A percentile compares a stretch with the other conserved stretches of the same genome.
Evolutionary conservation across 2,888 invertebrate genomes (phyloP).

Genomic region (Sinelater perroti): DNA sequence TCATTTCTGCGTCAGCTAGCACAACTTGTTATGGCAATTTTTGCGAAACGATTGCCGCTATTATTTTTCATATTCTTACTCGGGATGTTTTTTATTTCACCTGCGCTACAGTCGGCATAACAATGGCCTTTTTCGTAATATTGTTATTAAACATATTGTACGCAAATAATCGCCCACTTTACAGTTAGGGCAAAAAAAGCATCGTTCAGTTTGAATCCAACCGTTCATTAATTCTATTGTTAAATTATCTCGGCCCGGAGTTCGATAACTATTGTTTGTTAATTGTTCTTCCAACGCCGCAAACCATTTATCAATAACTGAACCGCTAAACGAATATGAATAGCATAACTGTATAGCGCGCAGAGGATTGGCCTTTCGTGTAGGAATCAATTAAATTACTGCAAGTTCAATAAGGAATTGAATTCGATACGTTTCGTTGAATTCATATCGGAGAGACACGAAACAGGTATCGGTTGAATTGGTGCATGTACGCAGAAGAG

Average conservation of each 20-base stretch:
- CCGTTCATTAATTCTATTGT: constrained; percentile 34
- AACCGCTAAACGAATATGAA: constrained; percentile 32
- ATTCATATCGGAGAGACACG: constrained; percentile 8
- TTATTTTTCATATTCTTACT: too few relatives aligned
- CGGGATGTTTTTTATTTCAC: too few relatives aligned
- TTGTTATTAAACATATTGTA: constrained; percentile 3
- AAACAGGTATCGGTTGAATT: too few relatives aligned
- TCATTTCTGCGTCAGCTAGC: neutral
- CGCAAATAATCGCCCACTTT: constrained; percentile 1
- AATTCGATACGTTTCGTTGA: constrained; percentile 25
- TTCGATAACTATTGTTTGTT: constrained; percentile 32
- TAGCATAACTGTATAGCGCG: constrained; percentile 30
- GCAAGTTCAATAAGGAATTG: constrained; percentile 24
- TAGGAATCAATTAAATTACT: constrained; percentile 24
- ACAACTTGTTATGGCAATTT: neutral
- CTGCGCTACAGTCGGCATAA: too few relatives aligned
- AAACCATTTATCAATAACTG: constrained; percentile 32
- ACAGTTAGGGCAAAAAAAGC: constrained; percentile 13
- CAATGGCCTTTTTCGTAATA: neutral
- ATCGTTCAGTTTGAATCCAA: constrained; percentile 11
- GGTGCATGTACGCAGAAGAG: too few relatives aligned
- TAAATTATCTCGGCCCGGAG: constrained; percentile 27
- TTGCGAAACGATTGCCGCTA: too few relatives aligned
- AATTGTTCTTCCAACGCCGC: constrained; percentile 34
- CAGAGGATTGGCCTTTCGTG: constrained; percentile 19